phyloP scores from a whole-genome alignment of 1,140 invertebrate species.

The Drosophila kohkoa region DNA sequence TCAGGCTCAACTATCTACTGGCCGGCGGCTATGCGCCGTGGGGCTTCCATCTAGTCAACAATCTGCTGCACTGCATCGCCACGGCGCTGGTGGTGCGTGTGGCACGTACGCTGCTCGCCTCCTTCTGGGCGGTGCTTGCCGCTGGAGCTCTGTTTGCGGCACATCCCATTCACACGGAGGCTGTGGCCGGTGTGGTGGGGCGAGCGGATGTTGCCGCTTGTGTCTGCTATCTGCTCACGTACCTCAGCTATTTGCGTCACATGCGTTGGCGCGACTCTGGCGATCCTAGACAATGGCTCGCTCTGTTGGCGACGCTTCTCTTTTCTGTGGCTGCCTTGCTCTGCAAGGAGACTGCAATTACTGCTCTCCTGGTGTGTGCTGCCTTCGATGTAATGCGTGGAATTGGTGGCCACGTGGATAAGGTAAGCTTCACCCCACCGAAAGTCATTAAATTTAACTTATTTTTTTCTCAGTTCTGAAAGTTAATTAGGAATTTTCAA shows the following conservation, averaged over 20 bases:
- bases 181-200: constrained; percentile 98
- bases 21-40: constrained; percentile 95
- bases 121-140: constrained; percentile 89
- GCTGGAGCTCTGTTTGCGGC: constrained; percentile 96
- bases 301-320: constrained; percentile 86
- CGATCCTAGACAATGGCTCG: constrained; percentile 87
- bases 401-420: constrained; percentile 83
- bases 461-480: too few species aligned
- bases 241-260: constrained; percentile 91
- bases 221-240: constrained; percentile 94
- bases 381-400: constrained; percentile 89
- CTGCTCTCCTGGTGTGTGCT: constrained; percentile 94
- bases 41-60: constrained; percentile 96
- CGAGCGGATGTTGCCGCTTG: constrained; percentile 96
- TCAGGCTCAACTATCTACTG: constrained; percentile 95
- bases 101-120: constrained; percentile 88
- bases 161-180: constrained; percentile 98
- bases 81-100: constrained; percentile 92
- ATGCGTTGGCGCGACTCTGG: constrained; percentile 87
- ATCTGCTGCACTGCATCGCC: constrained; percentile 93
- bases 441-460: too few species aligned
- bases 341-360: constrained; percentile 96
- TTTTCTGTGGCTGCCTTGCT: constrained; percentile 90
- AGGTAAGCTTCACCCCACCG: constrained; percentile 51
- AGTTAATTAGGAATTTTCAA: too few species aligned